These are phyloP conservation scores for Sebastes cheni DNA, from an alignment of 2,797 vertebrate genomes.

Conservation along the genomic window DNA sequence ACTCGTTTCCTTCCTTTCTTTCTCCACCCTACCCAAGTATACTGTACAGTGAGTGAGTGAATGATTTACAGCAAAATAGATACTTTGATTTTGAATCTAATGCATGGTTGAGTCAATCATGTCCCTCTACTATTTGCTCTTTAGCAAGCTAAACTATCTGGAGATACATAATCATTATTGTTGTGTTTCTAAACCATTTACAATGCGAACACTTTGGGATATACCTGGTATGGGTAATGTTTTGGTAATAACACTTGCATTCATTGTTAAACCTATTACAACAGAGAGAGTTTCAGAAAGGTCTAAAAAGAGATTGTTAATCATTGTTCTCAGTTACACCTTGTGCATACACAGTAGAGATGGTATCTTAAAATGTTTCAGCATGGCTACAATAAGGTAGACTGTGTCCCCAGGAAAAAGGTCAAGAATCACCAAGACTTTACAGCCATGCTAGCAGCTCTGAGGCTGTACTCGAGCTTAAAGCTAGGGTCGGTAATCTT, in stretches of 20 bases:
- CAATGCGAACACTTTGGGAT: not conserved
- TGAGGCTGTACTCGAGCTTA: not conserved
- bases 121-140: not conserved
- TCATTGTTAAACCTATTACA: not conserved
- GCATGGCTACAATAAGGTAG: not conserved
- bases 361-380: not conserved
- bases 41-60: not conserved
- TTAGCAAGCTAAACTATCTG: not conserved
- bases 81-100: not conserved
- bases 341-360: not conserved
- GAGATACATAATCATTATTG: not conserved
- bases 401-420: too few relatives aligned
- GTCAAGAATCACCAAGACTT: too few relatives aligned
- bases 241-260: not conserved
- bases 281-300: not conserved
- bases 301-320: not conserved
- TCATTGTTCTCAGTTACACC: not conserved
- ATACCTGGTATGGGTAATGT: not conserved
- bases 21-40: not conserved
- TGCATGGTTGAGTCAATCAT: not conserved
- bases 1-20: slow-evolving; percentile 30
- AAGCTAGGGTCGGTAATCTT: not conserved
- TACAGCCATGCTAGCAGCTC: too few relatives aligned
- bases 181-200: not conserved
- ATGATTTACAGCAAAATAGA: slow-evolving; percentile 9